Conservation (phyloP, 2,113 vertebrate species). For the Holacanthus passer region DNA sequence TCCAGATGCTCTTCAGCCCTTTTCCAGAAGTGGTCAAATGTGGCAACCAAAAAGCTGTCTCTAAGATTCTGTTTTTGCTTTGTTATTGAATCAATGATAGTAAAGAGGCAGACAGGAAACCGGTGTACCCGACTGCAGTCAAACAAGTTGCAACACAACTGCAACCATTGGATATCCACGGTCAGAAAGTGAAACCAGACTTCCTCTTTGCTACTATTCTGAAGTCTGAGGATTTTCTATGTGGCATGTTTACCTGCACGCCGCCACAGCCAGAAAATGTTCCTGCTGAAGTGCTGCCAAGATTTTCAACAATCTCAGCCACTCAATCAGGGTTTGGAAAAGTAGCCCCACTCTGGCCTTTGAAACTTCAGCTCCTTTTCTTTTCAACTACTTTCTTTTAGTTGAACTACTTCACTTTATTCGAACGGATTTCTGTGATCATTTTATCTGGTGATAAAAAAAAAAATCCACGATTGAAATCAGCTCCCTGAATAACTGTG, state of each 20-base stretch:
- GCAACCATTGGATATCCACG: neutral
- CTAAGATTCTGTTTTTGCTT: neutral
- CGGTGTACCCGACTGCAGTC: neutral
- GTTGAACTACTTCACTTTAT: neutral
- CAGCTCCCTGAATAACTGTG: neutral
- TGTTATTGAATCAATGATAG: no score
- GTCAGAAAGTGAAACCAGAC: neutral
- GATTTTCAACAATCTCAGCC: constrained; percentile 9
- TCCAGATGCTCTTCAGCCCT: neutral
- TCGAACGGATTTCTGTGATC: neutral
- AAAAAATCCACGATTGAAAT: neutral
- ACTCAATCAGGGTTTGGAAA: neutral
- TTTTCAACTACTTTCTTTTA: neutral
- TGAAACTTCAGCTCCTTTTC: constrained; percentile 5
- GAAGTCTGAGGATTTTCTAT: neutral
- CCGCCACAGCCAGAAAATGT: neutral
- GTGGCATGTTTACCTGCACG: constrained; percentile 12
- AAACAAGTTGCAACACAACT: neutral
- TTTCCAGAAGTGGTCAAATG: no score
- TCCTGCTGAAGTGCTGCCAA: constrained; percentile 8
- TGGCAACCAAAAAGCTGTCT: neutral
- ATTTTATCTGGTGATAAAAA: neutral
- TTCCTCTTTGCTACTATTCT: neutral
- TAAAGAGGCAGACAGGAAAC: neutral
- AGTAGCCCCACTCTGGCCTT: neutral